phyloP scores from a whole-genome alignment of 92 coral and sea anemone species.

The Epizoanthus scotinus region DNA sequence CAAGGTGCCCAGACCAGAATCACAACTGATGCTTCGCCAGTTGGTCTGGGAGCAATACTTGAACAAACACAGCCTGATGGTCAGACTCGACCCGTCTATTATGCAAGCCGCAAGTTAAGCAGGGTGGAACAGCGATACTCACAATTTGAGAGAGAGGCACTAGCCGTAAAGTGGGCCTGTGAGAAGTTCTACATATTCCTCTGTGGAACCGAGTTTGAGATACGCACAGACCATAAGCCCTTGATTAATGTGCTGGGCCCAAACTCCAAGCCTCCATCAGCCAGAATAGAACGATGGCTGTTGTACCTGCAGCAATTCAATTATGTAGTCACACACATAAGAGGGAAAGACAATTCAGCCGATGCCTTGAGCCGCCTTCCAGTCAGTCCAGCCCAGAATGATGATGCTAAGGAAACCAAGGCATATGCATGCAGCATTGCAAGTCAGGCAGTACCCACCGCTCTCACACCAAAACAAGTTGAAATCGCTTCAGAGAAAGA shows the following conservation, averaged over 20 bases:
- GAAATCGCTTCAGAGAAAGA: constrained; percentile 47
- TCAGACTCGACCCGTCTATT: constrained; percentile 58
- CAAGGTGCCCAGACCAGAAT: constrained; percentile 59
- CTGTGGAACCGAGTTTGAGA: neutral
- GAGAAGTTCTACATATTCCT: constrained; percentile 53
- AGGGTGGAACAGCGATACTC: constrained; percentile 59
- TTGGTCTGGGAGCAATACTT: constrained; percentile 68
- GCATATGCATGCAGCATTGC: constrained; percentile 64
- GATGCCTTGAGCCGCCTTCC: constrained; percentile 62
- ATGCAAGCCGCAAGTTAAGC: constrained; percentile 65
- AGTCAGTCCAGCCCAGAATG: constrained; percentile 26
- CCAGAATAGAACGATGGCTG: constrained; percentile 63
- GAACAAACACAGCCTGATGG: constrained; percentile 61
- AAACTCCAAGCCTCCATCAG: no score
- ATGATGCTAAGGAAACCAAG: constrained; percentile 28
- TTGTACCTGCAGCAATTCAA: constrained; percentile 60
- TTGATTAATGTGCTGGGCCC: neutral
- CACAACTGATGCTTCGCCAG: constrained; percentile 70
- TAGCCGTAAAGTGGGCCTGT: constrained; percentile 62
- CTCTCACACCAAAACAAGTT: constrained; percentile 46
- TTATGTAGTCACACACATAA: constrained; percentile 47
- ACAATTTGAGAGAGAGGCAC: constrained; percentile 64
- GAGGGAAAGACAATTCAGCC: constrained; percentile 51
- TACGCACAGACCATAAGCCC: neutral
- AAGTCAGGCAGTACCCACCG: constrained; percentile 44